phyloP scores from a whole-genome alignment of 2,113 vertebrate species.

The Nymphicus hollandicus region DNA sequence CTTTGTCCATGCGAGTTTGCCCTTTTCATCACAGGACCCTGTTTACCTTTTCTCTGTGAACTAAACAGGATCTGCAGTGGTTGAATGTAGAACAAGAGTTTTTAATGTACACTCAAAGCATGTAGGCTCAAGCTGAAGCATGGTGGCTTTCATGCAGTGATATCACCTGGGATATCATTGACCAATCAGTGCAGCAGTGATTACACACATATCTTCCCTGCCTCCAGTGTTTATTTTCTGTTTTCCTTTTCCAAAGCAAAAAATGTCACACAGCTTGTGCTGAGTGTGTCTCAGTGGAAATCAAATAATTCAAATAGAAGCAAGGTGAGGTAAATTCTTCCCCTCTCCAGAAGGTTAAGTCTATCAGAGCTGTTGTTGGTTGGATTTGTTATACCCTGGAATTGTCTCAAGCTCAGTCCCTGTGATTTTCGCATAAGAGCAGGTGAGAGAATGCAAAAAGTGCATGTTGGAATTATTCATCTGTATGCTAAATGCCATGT shows the following conservation, averaged over 20 bases:
- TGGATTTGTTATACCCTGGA: neutral
- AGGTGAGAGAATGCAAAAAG: neutral
- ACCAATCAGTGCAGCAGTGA: neutral
- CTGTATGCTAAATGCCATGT: neutral
- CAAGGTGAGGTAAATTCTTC: neutral
- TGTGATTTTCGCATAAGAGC: neutral
- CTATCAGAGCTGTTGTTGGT: neutral
- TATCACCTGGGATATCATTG: neutral
- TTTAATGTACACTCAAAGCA: neutral
- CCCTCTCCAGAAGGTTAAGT: neutral
- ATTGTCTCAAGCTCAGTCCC: neutral
- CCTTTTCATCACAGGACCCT: fast-evolving
- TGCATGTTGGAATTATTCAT: neutral
- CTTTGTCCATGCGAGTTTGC: fast-evolving
- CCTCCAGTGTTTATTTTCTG: neutral
- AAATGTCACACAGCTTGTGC: neutral
- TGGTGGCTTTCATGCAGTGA: neutral
- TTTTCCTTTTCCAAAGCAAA: neutral
- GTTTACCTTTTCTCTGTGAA: neutral
- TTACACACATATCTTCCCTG: neutral
- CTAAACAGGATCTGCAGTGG: neutral
- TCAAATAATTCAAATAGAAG: neutral
- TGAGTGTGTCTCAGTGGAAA: neutral
- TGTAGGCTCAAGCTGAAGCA: neutral
- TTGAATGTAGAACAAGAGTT: neutral